Evolutionary conservation across 1,140 invertebrate species (phyloP), one percentile per base, ranked within the genome.

Genomic region (Drosophila dunni): DNA sequence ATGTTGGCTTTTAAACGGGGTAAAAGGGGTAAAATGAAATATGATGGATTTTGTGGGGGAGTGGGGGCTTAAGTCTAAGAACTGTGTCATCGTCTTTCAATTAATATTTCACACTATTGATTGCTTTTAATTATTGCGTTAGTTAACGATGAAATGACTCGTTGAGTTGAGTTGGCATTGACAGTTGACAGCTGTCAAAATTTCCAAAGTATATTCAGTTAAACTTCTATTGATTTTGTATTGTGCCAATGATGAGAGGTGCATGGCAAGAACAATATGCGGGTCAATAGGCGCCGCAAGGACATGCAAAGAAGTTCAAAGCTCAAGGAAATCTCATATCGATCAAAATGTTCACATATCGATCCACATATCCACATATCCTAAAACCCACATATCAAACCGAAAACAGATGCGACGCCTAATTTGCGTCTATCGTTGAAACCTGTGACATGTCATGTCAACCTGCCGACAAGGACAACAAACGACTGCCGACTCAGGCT

Each of bases 81-180:
- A 8, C n/a, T n/a, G n/a, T 44, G 38, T 7, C 34, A 29, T 40
- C 8, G 44, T 53, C 62, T 10, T 70, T 88, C 65, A 88, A 88
- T 86, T 74, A 86, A 82, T 86, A 86, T 88, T 86, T 88, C 72
- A 79, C 75, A 74, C 72, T 54, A 61, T 83, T 86, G 78, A 86
- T 88, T 88, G 65, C 7, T 56, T 63, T 70, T 67, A 74, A 74
- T 86, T 79, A 82, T 61, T 15, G 33, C 61, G 40, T 46, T 61
- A 45, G 56, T 46, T 83, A 73, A 48, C 61, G 62, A 40, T 75
- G 46, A 66, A 45, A 53, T 57, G 42, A 54, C 45, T 15, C 46
- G 68, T 61, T 70, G 70, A 50, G 34, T 29, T 70, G 65, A 50
- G 34, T 63, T 50, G 63, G 48, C 66, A 62, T 66, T 75, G 72